These are phyloP conservation scores for Rhinichthys osculus DNA, from an alignment of 2,797 vertebrate genomes.

Conservation along the genomic window DNA sequence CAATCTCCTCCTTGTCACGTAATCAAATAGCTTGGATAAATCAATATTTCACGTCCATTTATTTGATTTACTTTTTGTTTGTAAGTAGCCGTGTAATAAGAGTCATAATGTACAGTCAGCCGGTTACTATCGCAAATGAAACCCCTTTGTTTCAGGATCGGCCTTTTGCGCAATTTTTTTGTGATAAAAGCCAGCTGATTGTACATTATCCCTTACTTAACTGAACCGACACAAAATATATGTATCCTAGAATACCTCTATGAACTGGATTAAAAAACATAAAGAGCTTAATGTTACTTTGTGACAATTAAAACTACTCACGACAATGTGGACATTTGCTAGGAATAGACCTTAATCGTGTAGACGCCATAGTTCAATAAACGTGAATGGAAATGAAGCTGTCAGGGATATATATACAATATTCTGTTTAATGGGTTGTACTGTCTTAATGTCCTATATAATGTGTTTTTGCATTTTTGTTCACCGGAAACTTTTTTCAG, in stretches of 20 bases:
- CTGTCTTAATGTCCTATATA: not conserved
- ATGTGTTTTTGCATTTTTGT: not conserved
- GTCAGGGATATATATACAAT: not conserved
- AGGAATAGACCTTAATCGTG: not conserved
- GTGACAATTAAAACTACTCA: not conserved
- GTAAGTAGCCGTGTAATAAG: not conserved
- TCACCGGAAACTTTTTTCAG: not conserved
- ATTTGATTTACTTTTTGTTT: not conserved
- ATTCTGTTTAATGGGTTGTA: not conserved
- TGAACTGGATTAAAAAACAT: not conserved
- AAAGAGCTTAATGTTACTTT: conserved; percentile 1
- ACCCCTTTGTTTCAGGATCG: not conserved
- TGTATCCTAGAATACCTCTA: not conserved
- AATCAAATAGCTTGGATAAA: not conserved
- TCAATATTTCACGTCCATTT: not conserved
- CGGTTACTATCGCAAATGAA: not conserved
- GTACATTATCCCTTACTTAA: conserved; percentile 8
- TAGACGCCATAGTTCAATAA: not conserved
- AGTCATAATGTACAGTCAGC: not conserved
- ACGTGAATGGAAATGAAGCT: not conserved
- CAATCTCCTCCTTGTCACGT: not conserved
- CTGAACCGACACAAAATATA: not conserved
- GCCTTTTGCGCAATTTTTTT: not conserved
- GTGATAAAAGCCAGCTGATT: not conserved
- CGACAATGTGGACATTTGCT: not conserved